Evolutionary conservation across 2,113 vertebrate species (phyloP).

Genomic region (Stercorarius parasiticus): DNA sequence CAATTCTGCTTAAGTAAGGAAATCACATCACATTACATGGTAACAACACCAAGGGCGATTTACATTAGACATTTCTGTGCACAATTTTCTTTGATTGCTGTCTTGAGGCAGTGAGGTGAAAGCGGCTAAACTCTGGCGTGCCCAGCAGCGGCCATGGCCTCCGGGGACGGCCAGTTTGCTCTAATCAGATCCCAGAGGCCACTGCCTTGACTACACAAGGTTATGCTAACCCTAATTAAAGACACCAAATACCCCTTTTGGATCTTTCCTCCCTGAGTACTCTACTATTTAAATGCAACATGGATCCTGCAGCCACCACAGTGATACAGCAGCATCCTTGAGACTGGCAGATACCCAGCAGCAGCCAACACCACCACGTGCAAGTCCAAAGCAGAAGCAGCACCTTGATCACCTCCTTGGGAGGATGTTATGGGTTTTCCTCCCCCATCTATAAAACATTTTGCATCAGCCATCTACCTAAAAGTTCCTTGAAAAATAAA

Average conservation of each 20-base stretch:
- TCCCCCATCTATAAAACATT: neutral
- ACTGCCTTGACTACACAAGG: neutral
- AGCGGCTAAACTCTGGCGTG: neutral
- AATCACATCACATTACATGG: constrained; percentile 65
- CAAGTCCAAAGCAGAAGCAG: neutral
- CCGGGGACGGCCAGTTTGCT: neutral
- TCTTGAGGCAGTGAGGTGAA: constrained; percentile 40
- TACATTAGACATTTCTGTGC: constrained; percentile 49
- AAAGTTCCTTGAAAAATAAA: neutral
- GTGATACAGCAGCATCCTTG: neutral
- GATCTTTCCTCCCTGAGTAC: neutral
- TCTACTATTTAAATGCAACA: neutral
- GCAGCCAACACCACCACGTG: neutral
- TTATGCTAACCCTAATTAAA: neutral
- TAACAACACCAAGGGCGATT: constrained; percentile 40
- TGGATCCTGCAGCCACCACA: neutral
- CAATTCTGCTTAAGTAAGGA: constrained; percentile 45
- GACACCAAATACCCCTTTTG: neutral
- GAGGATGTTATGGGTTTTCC: neutral
- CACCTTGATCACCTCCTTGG: neutral
- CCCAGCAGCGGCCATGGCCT: neutral
- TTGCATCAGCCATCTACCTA: neutral
- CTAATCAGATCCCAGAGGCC: neutral
- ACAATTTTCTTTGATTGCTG: constrained; percentile 58
- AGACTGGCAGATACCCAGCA: neutral